Evolutionary conservation across 2,888 invertebrate genomes (phyloP).

Genomic region (Lithophane leautieri): DNA sequence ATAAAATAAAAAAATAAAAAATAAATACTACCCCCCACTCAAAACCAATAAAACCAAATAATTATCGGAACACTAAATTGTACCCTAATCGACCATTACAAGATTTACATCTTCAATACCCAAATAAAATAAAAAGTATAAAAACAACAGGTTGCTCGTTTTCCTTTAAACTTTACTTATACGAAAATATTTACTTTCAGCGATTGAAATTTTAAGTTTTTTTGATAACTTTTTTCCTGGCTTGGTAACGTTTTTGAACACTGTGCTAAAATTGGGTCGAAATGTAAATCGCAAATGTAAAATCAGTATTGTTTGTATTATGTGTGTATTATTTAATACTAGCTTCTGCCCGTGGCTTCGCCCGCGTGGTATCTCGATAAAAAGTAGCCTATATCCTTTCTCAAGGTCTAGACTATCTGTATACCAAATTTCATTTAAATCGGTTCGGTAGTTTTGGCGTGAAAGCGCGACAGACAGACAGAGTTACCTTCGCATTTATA

Average conservation of each 20-base stretch:
- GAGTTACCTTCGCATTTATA: no score
- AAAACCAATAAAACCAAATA: conserved; percentile 49
- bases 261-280: conserved; percentile 40
- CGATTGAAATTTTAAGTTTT: conserved; percentile 9
- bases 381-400: no score
- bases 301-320: neutral
- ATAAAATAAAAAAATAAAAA: conserved; percentile 28
- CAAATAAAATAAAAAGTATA: conserved; percentile 30
- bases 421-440: no score
- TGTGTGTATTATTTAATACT: neutral
- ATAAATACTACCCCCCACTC: conserved; percentile 48
- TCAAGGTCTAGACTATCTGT: no score
- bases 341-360: no score
- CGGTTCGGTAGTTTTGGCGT: no score
- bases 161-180: conserved; percentile 21
- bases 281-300: conserved; percentile 25
- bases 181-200: conserved; percentile 25
- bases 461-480: no score
- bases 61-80: conserved; percentile 49
- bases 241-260: conserved; percentile 14
- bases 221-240: conserved; percentile 11
- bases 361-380: no score
- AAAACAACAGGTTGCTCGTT: conserved; percentile 21
- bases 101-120: conserved; percentile 30
- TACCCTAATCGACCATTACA: conserved; percentile 42